Percentiles rank a stretch among this genome's conserved stretches.
Evolutionary conservation across 2,888 invertebrate species (phyloP).

Genomic region (Anodontia alba): DNA sequence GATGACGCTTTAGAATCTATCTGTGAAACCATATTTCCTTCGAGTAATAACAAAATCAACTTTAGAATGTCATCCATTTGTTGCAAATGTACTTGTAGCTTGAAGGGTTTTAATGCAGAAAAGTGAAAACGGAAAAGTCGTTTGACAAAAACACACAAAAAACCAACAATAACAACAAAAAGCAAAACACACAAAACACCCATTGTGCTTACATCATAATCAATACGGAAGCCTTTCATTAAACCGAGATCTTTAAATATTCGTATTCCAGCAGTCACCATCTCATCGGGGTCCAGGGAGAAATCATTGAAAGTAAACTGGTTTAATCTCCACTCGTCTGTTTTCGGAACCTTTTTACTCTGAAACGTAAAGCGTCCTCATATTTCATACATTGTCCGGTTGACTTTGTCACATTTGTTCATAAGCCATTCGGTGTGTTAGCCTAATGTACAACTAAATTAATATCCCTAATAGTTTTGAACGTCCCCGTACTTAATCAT

Average conservation of each 20-base stretch:
- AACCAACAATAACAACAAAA: not conserved
- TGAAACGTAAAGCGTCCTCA: slow-evolving; percentile 23
- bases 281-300: slow-evolving; percentile 94
- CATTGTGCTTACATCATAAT: slow-evolving; percentile 92
- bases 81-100: too few relatives aligned
- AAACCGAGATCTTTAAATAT: slow-evolving; percentile 98
- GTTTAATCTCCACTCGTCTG: slow-evolving; percentile 84
- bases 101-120: too few relatives aligned
- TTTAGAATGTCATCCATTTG: too few relatives aligned
- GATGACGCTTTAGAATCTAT: too few relatives aligned
- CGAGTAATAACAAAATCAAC: too few relatives aligned
- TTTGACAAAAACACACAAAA: not conserved
- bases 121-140: too few relatives aligned
- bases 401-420: slow-evolving; percentile 12
- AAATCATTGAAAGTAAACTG: slow-evolving; percentile 89
- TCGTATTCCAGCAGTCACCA: slow-evolving; percentile 94
- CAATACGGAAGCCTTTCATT: slow-evolving; percentile 96
- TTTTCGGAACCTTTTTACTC: slow-evolving; percentile 79
- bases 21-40: too few relatives aligned
- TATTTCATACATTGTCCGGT: not conserved
- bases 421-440: too few relatives aligned
- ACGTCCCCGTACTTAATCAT: too few relatives aligned
- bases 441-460: too few relatives aligned
- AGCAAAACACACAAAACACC: too few relatives aligned
- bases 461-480: too few relatives aligned